These are phyloP conservation scores for Cryptotermes secundus DNA, from an alignment of 1,140 invertebrate genomes.

Conservation along the genomic window DNA sequence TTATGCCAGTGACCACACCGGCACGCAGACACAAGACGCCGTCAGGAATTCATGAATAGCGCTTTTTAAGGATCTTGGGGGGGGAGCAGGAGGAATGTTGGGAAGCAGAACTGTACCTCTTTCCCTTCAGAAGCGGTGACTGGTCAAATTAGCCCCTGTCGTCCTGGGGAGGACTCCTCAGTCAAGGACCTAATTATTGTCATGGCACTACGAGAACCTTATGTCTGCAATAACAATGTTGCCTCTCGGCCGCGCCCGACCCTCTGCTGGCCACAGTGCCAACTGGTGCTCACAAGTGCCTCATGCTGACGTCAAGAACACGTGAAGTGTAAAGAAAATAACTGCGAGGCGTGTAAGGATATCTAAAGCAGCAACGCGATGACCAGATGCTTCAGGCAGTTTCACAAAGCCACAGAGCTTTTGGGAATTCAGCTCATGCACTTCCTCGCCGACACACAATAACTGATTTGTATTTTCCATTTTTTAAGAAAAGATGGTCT, in stretches of 20 bases:
- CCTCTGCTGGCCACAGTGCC: background rate
- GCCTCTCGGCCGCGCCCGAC: too few relatives aligned
- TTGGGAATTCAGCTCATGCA: too few relatives aligned
- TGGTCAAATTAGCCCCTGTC: background rate
- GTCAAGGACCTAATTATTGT: conserved; percentile 9
- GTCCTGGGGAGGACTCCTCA: background rate
- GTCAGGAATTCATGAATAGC: background rate
- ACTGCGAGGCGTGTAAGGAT: too few relatives aligned
- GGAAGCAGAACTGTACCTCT: background rate
- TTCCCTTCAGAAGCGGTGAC: background rate
- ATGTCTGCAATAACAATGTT: background rate
- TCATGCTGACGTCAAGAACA: background rate
- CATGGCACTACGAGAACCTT: background rate
- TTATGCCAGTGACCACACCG: background rate
- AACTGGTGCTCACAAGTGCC: background rate
- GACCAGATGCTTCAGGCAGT: too few relatives aligned
- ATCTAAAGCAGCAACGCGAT: too few relatives aligned
- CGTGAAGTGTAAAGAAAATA: background rate
- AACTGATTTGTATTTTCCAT: too few relatives aligned
- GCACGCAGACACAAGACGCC: background rate
- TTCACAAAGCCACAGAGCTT: too few relatives aligned
- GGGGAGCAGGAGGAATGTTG: background rate
- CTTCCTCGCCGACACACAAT: too few relatives aligned
- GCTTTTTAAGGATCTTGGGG: background rate
- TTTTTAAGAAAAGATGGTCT: too few relatives aligned